phyloP scores from a whole-genome alignment of 2,888 invertebrate species.

The Lepidocyrtinus sp. region DNA sequence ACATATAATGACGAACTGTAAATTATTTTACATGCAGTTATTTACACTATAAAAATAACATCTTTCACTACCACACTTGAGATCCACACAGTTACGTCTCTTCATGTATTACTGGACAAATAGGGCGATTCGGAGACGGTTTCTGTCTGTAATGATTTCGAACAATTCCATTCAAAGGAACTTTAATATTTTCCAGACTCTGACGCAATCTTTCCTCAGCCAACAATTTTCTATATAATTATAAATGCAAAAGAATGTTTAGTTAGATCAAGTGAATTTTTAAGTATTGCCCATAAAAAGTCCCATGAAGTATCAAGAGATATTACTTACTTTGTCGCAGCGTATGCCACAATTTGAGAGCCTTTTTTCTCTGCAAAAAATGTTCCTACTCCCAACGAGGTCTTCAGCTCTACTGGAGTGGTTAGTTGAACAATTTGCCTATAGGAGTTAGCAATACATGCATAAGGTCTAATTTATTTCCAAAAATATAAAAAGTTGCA shows the following conservation, averaged over 20 bases:
- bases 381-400: conserved; percentile 33
- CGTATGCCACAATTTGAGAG: conserved; percentile 34
- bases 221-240: conserved; percentile 43
- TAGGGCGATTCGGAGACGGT: conserved; percentile 7
- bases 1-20: too few species aligned
- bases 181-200: conserved; percentile 15
- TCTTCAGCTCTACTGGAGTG: conserved; percentile 35
- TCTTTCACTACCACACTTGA: too few species aligned
- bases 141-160: not conserved
- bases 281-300: not conserved
- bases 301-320: not conserved
- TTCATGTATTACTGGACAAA: conserved; percentile 26
- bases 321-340: conserved; percentile 46
- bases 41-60: too few species aligned
- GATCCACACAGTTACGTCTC: too few species aligned
- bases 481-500: not conserved
- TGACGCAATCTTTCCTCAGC: conserved; percentile 46
- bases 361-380: conserved; percentile 48
- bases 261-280: not conserved
- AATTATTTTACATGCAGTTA: too few species aligned
- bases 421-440: conserved; percentile 38
- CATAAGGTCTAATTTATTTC: too few species aligned
- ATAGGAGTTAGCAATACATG: not conserved
- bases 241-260: not conserved
- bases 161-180: conserved; percentile 28